These are phyloP conservation scores for Epizoanthus fatuus DNA, from an alignment of 92 coral and sea anemone species.

Conservation along the genomic window DNA sequence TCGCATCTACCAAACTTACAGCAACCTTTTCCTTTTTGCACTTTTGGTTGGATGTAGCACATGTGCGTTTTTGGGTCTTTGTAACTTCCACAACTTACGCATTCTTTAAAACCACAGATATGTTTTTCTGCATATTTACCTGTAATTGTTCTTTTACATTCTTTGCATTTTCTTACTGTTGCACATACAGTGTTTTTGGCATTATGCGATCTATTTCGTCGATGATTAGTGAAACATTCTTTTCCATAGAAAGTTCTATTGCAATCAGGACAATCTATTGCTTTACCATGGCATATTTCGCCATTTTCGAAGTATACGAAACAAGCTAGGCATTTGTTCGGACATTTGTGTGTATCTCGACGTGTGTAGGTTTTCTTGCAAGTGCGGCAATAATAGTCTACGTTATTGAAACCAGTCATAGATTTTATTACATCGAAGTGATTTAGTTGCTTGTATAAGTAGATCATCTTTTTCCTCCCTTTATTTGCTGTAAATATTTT, in stretches of 20 bases:
- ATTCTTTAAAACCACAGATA: neutral
- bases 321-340: no score
- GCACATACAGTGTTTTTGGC: neutral
- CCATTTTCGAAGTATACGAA: neutral
- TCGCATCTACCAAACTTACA: no score
- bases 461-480: no score
- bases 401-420: no score
- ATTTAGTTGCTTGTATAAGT: no score
- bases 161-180: neutral
- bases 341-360: slow-evolving; percentile 25
- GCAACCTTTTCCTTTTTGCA: no score
- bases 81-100: neutral
- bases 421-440: no score
- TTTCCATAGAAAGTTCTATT: neutral
- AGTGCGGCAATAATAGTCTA: slow-evolving; percentile 14
- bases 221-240: slow-evolving; percentile 13
- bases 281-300: no score
- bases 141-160: no score
- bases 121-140: no score
- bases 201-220: neutral
- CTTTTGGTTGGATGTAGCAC: no score
- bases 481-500: neutral
- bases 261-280: neutral
- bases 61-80: no score
- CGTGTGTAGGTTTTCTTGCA: slow-evolving; percentile 16